Percentiles rank a stretch among this genome's conserved stretches.
Evolutionary conservation across 2,888 invertebrate genomes (phyloP).

Genomic region (Tipula helvola): DNA sequence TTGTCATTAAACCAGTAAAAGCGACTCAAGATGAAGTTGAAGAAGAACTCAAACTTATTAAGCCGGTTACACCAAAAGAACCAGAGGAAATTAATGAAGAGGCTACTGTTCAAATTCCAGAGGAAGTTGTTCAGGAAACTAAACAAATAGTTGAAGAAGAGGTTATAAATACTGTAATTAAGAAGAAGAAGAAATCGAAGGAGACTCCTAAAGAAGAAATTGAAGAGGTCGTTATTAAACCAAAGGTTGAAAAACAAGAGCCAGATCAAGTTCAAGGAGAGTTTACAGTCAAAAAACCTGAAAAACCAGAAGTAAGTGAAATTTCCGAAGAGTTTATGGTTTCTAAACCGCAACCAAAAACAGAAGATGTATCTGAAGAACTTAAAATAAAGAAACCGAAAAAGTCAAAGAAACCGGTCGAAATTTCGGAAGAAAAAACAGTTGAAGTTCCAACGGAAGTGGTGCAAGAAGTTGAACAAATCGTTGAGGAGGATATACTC

Average conservation of each 20-base stretch:
- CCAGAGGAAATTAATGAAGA: conserved; percentile 23
- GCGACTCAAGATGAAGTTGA: conserved; percentile 28
- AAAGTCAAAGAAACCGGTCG: conserved; percentile 18
- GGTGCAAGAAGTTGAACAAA: not conserved
- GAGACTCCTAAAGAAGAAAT: conserved; percentile 27
- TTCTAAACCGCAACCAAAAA: conserved; percentile 19
- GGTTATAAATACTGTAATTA: conserved; percentile 24
- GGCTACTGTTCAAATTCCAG: conserved; percentile 23
- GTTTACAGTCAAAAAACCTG: conserved; percentile 28
- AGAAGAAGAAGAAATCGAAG: conserved; percentile 21
- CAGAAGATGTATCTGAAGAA: conserved; percentile 25
- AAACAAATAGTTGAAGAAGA: conserved; percentile 23
- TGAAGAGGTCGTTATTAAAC: conserved; percentile 22
- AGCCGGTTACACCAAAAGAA: conserved; percentile 27
- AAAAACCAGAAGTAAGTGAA: conserved; percentile 28
- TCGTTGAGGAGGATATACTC: not conserved
- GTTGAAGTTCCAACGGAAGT: conserved; percentile 19
- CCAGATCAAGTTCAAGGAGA: conserved; percentile 26
- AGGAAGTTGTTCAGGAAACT: conserved; percentile 22
- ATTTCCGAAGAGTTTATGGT: conserved; percentile 18
- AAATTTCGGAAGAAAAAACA: conserved; percentile 18
- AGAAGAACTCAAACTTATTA: conserved; percentile 23
- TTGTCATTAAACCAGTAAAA: conserved; percentile 22
- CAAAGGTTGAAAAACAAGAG: conserved; percentile 26
- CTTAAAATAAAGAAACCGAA: conserved; percentile 23